These are phyloP conservation scores for Poeciliopsis paucimaculata DNA, from an alignment of 2,797 vertebrate species.

Conservation along the genomic window DNA sequence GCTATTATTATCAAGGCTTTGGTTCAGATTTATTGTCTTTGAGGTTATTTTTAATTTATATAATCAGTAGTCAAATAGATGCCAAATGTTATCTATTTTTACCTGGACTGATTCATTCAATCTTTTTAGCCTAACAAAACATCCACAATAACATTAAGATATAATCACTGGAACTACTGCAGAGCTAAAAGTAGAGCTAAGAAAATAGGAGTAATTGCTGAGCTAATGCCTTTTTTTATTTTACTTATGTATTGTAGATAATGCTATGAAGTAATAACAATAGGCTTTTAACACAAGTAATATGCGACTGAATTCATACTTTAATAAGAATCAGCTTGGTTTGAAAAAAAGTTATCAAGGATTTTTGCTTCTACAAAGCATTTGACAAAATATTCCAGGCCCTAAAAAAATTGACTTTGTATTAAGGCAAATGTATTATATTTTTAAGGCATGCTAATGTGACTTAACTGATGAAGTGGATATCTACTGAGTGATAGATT, in stretches of 20 bases:
- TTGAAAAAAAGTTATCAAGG: not conserved
- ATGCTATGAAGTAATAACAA: too few relatives aligned
- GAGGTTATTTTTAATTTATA: not conserved
- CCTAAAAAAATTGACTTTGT: not conserved
- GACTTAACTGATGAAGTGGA: not conserved
- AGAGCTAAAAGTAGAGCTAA: not conserved
- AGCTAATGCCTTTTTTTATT: not conserved
- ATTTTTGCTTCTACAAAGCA: not conserved
- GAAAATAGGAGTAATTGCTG: not conserved
- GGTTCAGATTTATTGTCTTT: not conserved
- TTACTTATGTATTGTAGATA: too few relatives aligned
- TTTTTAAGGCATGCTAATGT: not conserved
- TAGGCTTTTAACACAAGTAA: too few relatives aligned
- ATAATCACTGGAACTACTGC: not conserved
- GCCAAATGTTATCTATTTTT: not conserved
- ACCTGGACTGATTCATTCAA: not conserved
- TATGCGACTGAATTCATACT: too few relatives aligned
- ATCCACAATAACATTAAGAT: not conserved
- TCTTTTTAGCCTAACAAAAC: not conserved
- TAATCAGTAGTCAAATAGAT: not conserved
- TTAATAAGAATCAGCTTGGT: not conserved
- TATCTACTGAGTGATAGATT: not conserved
- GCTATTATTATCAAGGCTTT: not conserved
- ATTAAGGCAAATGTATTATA: not conserved
- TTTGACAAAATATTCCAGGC: not conserved